phyloP scores from a whole-genome alignment of 2,888 invertebrate genomes.

The Horisme vitalbata region DNA sequence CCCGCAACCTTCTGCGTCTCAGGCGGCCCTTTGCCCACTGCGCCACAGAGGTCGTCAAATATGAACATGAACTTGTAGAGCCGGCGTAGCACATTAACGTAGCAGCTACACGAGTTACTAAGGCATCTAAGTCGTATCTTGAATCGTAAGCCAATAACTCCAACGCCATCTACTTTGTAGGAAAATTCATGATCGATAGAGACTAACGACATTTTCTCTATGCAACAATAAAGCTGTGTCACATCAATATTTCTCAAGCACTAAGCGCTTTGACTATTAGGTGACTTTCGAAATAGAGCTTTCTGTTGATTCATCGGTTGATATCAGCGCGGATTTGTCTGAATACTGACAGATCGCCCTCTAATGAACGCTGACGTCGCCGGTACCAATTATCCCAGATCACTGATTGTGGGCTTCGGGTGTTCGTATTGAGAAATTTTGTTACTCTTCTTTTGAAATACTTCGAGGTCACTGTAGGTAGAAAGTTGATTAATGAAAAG shows the following conservation, averaged over 20 bases:
- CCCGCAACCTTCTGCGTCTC: too few relatives aligned
- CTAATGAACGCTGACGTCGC: conserved; percentile 19
- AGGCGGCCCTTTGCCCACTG: too few relatives aligned
- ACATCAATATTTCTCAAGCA: background rate
- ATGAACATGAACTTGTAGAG: too few relatives aligned
- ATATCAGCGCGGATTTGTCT: conserved; percentile 11
- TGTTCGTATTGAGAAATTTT: conserved; percentile 5
- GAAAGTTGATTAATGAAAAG: too few relatives aligned
- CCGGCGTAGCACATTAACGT: too few relatives aligned
- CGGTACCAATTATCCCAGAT: conserved; percentile 15
- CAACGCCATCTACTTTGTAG: too few relatives aligned
- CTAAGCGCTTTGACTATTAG: background rate
- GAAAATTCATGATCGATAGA: too few relatives aligned
- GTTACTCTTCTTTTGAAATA: background rate
- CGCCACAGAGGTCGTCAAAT: too few relatives aligned
- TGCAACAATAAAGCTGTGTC: background rate
- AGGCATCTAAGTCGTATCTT: too few relatives aligned
- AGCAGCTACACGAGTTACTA: too few relatives aligned
- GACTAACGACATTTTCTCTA: too few relatives aligned
- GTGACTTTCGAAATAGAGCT: background rate
- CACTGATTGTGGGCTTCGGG: conserved; percentile 3
- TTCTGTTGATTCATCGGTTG: conserved; percentile 7
- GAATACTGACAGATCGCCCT: conserved; percentile 8
- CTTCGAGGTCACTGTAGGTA: background rate
- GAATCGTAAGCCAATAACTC: too few relatives aligned